These are phyloP conservation scores for Orchesellides sinensis DNA, from an alignment of 2,888 invertebrate species.

Conservation along the genomic window DNA sequence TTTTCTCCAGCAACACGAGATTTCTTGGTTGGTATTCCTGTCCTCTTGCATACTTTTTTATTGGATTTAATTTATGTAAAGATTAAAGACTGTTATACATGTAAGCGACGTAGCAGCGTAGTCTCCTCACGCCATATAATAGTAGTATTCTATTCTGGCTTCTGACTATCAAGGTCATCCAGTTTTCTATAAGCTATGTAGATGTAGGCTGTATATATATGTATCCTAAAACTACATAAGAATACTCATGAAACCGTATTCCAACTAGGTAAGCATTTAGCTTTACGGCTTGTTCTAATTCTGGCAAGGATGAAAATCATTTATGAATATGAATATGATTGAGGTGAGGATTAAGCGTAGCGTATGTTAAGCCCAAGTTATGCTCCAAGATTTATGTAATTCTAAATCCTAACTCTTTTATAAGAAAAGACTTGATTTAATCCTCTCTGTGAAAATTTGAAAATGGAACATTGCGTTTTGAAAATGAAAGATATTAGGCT, in stretches of 20 bases:
- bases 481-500: too few relatives aligned
- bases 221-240: neutral
- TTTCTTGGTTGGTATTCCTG: too few relatives aligned
- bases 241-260: too few relatives aligned
- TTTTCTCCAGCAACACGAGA: slow-evolving; percentile 2
- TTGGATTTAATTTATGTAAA: neutral
- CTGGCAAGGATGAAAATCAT: neutral
- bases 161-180: neutral
- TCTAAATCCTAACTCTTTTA: too few relatives aligned
- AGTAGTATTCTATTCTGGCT: neutral
- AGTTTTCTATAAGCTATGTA: neutral
- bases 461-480: too few relatives aligned
- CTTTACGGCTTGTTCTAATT: neutral
- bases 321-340: neutral
- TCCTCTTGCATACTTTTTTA: neutral
- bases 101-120: neutral
- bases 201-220: neutral
- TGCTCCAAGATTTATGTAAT: too few relatives aligned
- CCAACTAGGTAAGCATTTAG: too few relatives aligned
- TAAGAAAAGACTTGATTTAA: too few relatives aligned
- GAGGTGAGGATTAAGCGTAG: neutral
- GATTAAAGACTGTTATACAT: neutral
- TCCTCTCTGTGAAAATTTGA: too few relatives aligned
- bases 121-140: neutral
- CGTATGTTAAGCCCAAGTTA: too few relatives aligned